Percentiles rank a stretch among this genome's conserved stretches.
Conservation (phyloP, 1,140 invertebrate species). For the Chironomus striatipennis region DNA sequence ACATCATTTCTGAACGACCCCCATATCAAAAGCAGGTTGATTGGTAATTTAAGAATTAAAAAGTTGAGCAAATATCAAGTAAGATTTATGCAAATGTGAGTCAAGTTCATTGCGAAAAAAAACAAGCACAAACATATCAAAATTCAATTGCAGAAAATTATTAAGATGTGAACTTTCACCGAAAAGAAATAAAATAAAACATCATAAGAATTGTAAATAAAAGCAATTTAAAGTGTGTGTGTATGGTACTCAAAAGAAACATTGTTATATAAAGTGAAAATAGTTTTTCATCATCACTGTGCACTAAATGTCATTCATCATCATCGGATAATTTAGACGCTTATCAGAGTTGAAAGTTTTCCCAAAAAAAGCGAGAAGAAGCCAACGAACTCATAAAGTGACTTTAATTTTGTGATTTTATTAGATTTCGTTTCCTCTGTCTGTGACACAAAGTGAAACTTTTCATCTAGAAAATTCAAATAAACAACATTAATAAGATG, state of each 20-base stretch:
- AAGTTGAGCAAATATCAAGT: no score
- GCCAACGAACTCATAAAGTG: neutral
- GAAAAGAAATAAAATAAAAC: neutral
- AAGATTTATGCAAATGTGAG: slow-evolving; percentile 2
- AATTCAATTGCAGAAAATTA: neutral
- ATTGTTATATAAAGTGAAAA: neutral
- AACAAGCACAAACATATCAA: neutral
- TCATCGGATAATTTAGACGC: neutral
- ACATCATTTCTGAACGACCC: no score
- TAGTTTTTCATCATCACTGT: neutral
- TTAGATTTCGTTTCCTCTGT: neutral
- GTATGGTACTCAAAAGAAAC: neutral
- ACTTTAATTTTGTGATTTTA: no score
- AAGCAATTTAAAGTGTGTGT: neutral
- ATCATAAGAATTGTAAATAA: neutral
- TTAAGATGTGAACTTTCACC: neutral
- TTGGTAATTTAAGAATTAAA: no score
- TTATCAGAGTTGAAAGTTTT: slow-evolving; percentile 6
- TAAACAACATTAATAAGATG: neutral
- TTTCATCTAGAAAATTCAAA: neutral
- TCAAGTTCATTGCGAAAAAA: slow-evolving; percentile 1
- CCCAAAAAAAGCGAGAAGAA: neutral
- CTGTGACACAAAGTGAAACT: neutral
- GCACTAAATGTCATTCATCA: slow-evolving; percentile 7
- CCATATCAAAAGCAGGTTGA: no score